phyloP scores from a whole-genome alignment of 2,888 invertebrate species.

The Drosophila kanekoi region DNA sequence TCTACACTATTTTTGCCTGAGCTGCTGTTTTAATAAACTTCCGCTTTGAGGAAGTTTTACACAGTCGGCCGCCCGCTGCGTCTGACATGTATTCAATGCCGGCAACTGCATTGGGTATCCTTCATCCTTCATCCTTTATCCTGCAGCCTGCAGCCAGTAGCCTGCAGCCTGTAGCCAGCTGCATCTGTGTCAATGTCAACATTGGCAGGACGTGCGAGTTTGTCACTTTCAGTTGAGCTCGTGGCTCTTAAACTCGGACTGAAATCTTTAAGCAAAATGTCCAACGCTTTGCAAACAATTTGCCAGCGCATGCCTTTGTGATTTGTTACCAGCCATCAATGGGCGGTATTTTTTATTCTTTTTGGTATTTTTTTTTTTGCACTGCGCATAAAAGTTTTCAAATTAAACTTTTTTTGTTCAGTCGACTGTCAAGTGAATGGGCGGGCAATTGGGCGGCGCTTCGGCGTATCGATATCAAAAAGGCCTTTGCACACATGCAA shows the following conservation, averaged over 20 bases:
- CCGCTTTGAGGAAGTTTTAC: slow-evolving; percentile 71
- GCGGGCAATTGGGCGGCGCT: slow-evolving; percentile 31
- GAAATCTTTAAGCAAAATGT: slow-evolving; percentile 73
- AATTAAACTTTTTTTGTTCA: slow-evolving; percentile 71
- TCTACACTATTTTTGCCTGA: slow-evolving; percentile 18
- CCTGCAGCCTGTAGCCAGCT: slow-evolving; percentile 44
- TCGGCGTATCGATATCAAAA: slow-evolving; percentile 20
- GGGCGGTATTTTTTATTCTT: slow-evolving; percentile 18
- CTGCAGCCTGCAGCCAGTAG: slow-evolving; percentile 15
- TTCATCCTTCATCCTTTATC: neutral
- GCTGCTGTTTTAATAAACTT: slow-evolving; percentile 78
- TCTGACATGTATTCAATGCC: slow-evolving; percentile 61
- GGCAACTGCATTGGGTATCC: slow-evolving; percentile 13
- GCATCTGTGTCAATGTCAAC: slow-evolving; percentile 81
- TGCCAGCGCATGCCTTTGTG: slow-evolving; percentile 53
- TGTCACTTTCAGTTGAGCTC: slow-evolving; percentile 41
- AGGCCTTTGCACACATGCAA: neutral
- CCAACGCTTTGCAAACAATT: slow-evolving; percentile 75
- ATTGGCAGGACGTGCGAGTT: slow-evolving; percentile 61
- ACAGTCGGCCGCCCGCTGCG: slow-evolving; percentile 50
- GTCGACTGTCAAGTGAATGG: slow-evolving; percentile 56
- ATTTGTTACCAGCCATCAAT: slow-evolving; percentile 59
- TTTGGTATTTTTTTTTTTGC: slow-evolving; percentile 17
- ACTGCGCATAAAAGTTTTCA: slow-evolving; percentile 70
- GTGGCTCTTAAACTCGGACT: slow-evolving; percentile 44